Conservation (phyloP, 2,888 invertebrate genomes). For the Hirtodrosophila alboralis region DNA sequence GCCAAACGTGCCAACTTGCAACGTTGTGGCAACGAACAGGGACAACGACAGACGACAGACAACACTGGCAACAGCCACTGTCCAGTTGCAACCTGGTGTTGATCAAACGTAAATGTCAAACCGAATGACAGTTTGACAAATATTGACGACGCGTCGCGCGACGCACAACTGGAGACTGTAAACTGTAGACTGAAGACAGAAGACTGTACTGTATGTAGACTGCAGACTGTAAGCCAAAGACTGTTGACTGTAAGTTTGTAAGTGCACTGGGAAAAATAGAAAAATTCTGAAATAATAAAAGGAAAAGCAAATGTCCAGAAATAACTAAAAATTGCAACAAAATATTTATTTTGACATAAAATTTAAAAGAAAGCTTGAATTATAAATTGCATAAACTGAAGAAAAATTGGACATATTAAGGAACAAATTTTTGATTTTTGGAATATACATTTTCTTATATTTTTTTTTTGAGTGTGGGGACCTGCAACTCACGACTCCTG, state of each 20-base stretch:
- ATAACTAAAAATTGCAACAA: no score
- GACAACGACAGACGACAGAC: no score
- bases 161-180: constrained; percentile 38
- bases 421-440: constrained; percentile 8
- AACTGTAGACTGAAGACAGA: constrained; percentile 4
- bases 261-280: no score
- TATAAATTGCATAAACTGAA: no score
- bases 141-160: constrained; percentile 80
- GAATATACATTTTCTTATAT: no score
- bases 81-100: constrained; percentile 49
- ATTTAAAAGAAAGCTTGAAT: no score
- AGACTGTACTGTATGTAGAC: constrained; percentile 12
- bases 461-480: constrained; percentile 22
- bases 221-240: constrained; percentile 1
- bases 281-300: no score
- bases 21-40: constrained; percentile 10
- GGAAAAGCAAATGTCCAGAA: no score
- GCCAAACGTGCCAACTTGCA: constrained; percentile 11
- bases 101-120: constrained; percentile 83
- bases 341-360: no score
- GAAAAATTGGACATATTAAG: no score
- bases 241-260: not conserved
- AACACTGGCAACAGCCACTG: constrained; percentile 37
- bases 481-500: constrained; percentile 47
- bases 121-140: constrained; percentile 83